phyloP scores from a whole-genome alignment of 2,113 vertebrate genomes.

The Riparia riparia region DNA sequence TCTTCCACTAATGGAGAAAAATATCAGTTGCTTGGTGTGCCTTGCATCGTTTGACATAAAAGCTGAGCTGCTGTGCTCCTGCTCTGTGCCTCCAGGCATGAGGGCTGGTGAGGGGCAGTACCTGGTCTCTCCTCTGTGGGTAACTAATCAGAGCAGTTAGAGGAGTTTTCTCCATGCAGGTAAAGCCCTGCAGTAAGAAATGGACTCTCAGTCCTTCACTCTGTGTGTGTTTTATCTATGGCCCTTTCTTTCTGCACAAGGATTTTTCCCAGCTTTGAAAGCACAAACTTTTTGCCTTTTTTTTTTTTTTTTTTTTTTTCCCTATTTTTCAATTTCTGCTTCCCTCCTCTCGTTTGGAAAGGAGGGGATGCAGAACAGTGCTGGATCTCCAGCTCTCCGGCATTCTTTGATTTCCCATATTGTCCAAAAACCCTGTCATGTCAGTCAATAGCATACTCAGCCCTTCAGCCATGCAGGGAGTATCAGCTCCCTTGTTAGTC shows the following conservation, averaged over 20 bases:
- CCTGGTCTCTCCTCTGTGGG: background rate
- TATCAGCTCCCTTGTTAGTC: constrained; percentile 1
- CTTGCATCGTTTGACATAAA: background rate
- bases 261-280: background rate
- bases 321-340: background rate
- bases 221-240: background rate
- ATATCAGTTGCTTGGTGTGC: background rate
- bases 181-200: background rate
- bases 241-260: background rate
- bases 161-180: background rate
- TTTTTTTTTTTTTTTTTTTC: background rate
- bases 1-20: background rate
- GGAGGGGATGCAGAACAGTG: background rate
- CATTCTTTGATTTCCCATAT: constrained; percentile 56
- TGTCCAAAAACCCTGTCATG: background rate
- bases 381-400: background rate
- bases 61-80: background rate
- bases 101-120: background rate
- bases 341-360: background rate
- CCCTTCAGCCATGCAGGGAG: background rate
- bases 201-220: background rate
- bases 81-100: background rate
- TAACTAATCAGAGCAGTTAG: background rate
- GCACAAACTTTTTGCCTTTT: background rate
- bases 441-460: constrained; percentile 16